phyloP scores from a whole-genome alignment of 2,113 vertebrate genomes.

The Saimiri boliviensis region DNA sequence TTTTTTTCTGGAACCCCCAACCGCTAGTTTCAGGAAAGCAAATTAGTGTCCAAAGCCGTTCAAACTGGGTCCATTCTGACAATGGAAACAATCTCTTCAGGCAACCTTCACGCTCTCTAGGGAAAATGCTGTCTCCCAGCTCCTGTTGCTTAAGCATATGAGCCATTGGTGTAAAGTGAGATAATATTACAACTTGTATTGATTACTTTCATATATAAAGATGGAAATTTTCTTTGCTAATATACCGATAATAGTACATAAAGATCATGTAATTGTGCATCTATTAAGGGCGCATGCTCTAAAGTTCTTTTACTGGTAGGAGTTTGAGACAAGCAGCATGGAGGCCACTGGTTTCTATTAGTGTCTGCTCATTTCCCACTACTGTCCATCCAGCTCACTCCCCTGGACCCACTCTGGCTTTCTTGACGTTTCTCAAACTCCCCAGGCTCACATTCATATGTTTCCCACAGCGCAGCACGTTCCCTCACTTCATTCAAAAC shows the following conservation, averaged over 20 bases:
- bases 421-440: neutral
- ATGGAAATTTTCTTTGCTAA: neutral
- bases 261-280: neutral
- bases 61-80: neutral
- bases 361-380: neutral
- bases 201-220: neutral
- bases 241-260: neutral
- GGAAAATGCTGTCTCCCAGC: neutral
- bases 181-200: neutral
- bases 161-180: neutral
- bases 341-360: neutral
- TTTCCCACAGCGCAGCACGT: neutral
- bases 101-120: neutral
- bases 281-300: neutral
- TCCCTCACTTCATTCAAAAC: neutral
- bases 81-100: neutral
- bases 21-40: neutral
- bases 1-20: neutral
- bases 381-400: neutral
- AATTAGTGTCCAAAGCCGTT: neutral
- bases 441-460: neutral
- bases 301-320: neutral
- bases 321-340: neutral
- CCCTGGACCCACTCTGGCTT: neutral
- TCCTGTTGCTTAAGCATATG: neutral